Percentiles rank a stretch among this genome's conserved stretches.
These are phyloP conservation scores for Otolemur crassicaudatus DNA, from an alignment of 2,797 vertebrate genomes.

Conservation along the genomic window DNA sequence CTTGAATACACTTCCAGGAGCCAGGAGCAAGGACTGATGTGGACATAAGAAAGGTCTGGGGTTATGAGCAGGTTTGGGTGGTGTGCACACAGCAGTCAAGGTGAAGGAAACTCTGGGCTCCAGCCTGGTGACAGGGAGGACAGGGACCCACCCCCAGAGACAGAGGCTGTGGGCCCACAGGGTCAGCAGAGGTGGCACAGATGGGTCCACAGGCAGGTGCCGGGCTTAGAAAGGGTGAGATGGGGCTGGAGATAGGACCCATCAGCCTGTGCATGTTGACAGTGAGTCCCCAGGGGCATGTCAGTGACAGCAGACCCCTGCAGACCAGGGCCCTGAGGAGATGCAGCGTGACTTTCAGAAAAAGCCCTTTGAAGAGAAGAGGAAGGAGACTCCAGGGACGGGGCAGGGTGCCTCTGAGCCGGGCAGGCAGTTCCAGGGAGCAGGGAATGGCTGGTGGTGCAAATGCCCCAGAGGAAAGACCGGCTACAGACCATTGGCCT, in stretches of 20 bases:
- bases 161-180: accelerated
- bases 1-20: accelerated
- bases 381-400: background rate
- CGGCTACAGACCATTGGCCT: accelerated
- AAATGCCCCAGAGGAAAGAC: background rate
- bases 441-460: accelerated
- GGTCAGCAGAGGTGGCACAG: background rate
- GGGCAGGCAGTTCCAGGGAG: background rate
- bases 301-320: accelerated
- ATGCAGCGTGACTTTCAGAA: too few relatives aligned
- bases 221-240: background rate
- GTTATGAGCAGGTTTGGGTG: accelerated
- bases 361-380: background rate
- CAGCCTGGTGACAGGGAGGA: background rate
- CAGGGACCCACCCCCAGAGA: accelerated
- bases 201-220: background rate
- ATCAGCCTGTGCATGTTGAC: accelerated
- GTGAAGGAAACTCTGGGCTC: background rate
- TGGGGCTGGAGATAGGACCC: accelerated
- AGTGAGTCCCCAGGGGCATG: too few relatives aligned
- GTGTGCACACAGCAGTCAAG: accelerated
- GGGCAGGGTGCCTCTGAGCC: background rate
- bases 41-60: accelerated
- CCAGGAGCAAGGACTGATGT: too few relatives aligned
- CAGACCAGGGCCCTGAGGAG: too few relatives aligned